These are phyloP conservation scores for Teinopalpus imperialis DNA, from an alignment of 2,888 invertebrate genomes.

Conservation along the genomic window DNA sequence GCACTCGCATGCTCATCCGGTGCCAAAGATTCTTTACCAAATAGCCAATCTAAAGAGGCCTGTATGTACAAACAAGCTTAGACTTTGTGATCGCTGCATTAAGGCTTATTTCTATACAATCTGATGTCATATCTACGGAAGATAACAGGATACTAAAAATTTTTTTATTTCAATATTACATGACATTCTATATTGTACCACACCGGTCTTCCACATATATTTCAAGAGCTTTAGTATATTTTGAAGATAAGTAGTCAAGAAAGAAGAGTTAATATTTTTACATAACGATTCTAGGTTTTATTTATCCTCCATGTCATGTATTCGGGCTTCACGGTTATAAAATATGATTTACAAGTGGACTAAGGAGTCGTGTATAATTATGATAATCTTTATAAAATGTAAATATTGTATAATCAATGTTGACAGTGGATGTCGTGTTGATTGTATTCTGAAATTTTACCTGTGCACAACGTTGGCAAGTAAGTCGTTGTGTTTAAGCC, in stretches of 20 bases:
- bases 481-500: conserved; percentile 95
- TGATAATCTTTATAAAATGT: neutral
- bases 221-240: conserved; percentile 11
- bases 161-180: conserved; percentile 1
- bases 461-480: conserved; percentile 97
- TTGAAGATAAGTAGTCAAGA: conserved; percentile 11
- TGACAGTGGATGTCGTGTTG: neutral
- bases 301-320: conserved; percentile 11
- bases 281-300: conserved; percentile 15
- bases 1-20: conserved; percentile 75
- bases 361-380: conserved; percentile 6
- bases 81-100: conserved; percentile 39
- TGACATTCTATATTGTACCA: conserved; percentile 17
- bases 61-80: conserved; percentile 55
- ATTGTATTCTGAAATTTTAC: conserved; percentile 67
- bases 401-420: neutral
- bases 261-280: conserved; percentile 24
- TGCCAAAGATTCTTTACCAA: conserved; percentile 42
- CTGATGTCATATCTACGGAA: conserved; percentile 19
- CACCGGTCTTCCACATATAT: conserved; percentile 16
- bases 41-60: conserved; percentile 33
- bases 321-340: conserved; percentile 8
- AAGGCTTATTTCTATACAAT: conserved; percentile 29
- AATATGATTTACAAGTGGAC: conserved; percentile 4
- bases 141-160: conserved; percentile 2